These are phyloP conservation scores for Pedionomus torquatus DNA, from an alignment of 2,113 vertebrate species.

Conservation along the genomic window DNA sequence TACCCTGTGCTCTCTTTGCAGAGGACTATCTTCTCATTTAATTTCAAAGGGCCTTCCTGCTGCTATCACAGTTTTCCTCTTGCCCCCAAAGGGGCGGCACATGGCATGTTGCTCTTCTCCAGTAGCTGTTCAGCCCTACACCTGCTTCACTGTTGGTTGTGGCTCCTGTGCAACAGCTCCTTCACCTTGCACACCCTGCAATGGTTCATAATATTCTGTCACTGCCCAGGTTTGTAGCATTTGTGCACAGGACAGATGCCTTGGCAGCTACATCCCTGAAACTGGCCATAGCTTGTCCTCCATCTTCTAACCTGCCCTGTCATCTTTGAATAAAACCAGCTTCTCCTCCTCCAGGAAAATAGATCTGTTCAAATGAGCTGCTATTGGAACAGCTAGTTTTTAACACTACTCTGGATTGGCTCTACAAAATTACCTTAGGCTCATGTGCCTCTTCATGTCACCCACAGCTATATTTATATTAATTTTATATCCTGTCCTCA, in stretches of 20 bases:
- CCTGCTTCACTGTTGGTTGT: neutral
- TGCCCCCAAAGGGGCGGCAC: neutral
- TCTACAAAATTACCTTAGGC: neutral
- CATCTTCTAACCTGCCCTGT: neutral
- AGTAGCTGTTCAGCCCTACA: neutral
- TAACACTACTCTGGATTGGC: neutral
- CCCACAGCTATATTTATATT: neutral
- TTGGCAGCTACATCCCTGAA: neutral
- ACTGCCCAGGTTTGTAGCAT: neutral
- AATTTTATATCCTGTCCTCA: neutral
- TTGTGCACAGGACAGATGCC: neutral
- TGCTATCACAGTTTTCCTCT: neutral
- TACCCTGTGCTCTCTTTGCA: neutral
- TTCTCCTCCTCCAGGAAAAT: neutral
- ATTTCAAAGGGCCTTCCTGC: neutral
- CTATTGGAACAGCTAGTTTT: neutral
- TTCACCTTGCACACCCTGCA: neutral
- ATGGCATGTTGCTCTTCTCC: neutral
- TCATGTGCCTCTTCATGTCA: neutral
- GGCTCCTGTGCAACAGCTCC: neutral
- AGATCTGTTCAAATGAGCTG: neutral
- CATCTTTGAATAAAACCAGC: neutral
- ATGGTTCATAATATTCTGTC: neutral
- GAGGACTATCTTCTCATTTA: neutral
- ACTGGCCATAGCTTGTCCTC: neutral